Conservation (phyloP, 2,113 vertebrate species). For the Piprites chloris region DNA sequence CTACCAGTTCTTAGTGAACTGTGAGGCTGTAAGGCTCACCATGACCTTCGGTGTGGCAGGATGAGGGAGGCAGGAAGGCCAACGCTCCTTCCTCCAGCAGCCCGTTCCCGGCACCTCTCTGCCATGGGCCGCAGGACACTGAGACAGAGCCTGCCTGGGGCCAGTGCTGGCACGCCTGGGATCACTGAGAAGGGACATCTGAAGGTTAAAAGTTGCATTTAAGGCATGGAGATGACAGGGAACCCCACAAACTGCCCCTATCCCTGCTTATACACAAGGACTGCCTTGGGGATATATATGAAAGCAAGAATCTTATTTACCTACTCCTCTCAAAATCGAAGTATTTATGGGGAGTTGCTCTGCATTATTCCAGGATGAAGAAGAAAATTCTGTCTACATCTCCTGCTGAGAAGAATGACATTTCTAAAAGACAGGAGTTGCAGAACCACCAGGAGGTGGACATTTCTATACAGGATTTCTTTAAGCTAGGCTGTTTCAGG, state of each 20-base stretch:
- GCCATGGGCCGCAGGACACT: fast-evolving
- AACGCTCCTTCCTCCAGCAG: not conserved
- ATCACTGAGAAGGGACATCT: not conserved
- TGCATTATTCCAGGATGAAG: not conserved
- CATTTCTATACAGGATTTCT: not conserved
- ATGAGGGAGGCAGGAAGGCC: not conserved
- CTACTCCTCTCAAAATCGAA: not conserved
- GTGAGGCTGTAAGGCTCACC: not conserved
- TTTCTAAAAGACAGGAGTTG: not conserved
- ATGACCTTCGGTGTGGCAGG: not conserved
- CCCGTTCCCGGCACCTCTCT: fast-evolving
- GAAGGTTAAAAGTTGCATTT: not conserved
- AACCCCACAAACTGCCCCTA: not conserved
- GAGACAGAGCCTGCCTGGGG: fast-evolving
- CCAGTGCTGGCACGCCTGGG: not conserved
- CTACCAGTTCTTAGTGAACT: not conserved
- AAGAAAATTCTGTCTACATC: not conserved
- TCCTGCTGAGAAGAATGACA: not conserved
- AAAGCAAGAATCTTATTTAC: not conserved
- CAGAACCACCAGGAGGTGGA: not conserved
- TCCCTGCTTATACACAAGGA: not conserved
- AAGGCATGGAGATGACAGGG: not conserved
- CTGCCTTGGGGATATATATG: not conserved
- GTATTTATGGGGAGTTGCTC: not conserved
- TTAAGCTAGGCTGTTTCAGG: not conserved